Percentiles rank a stretch among this genome's conserved stretches.
phyloP scores from a whole-genome alignment of 2,888 invertebrate species.

The Metallyticus violacea region DNA sequence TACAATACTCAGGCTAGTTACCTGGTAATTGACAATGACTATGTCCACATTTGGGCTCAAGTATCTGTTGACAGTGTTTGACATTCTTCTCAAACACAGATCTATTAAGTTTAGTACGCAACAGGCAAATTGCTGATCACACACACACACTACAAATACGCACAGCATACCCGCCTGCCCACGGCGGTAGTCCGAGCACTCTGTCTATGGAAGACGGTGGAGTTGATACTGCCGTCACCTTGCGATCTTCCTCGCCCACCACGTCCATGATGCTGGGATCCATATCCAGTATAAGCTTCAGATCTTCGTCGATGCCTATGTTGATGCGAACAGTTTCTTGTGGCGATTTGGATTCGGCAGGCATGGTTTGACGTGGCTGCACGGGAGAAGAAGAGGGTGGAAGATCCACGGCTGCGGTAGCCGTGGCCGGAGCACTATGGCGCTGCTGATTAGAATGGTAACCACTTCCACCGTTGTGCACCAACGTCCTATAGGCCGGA shows the following conservation, averaged over 20 bases:
- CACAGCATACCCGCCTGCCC: slow-evolving; percentile 7
- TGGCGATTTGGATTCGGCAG: not conserved
- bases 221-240: not conserved
- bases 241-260: not conserved
- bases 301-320: slow-evolving; percentile 58
- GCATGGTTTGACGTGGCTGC: not conserved
- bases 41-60: too few relatives aligned
- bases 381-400: not conserved
- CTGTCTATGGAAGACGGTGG: not conserved
- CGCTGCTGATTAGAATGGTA: not conserved
- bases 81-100: too few relatives aligned
- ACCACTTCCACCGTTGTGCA: not conserved
- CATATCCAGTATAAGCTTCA: slow-evolving; percentile 60
- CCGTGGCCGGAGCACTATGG: not conserved
- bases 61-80: too few relatives aligned
- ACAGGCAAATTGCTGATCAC: too few relatives aligned
- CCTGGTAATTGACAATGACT: too few relatives aligned
- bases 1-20: too few relatives aligned
- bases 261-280: slow-evolving; percentile 58
- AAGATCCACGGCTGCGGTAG: not conserved
- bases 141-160: not conserved
- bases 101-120: too few relatives aligned
- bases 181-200: slow-evolving; percentile 2
- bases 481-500: not conserved
- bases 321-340: slow-evolving; percentile 46